Base-by-base conservation (phyloP, 2,888 invertebrate genomes). In the Arctia plantaginis region DNA sequence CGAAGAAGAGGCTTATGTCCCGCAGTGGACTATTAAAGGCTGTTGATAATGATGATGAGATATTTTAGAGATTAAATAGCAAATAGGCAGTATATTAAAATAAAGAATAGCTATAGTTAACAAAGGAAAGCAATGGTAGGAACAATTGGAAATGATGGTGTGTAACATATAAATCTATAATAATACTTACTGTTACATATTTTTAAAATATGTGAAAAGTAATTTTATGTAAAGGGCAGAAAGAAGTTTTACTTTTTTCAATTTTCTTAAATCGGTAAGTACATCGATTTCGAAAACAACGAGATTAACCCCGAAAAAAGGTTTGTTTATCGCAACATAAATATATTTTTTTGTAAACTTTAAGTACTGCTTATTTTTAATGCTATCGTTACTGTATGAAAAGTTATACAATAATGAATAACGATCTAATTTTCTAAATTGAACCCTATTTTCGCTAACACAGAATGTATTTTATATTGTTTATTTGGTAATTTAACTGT, bases 341-440 rank as follows among this genome's bases (percentile, higher is more conserved):
- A 51, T 51, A 55, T n/a, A 12, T 27, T 13, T 27, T 55, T 55
- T 27, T 27, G 3, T 10, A n/a, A 55, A 55, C 1, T n/a, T 55
- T 3, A n/a, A 27, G 15, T 15, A 59, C 3, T 39, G 10, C 3
- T 66, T 13, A 66, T 1, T n/a, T 35, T 23, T 27, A 15, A 41
- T 66, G 27, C 1, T 44, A 27, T 44, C 27, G 13, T 44, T 44
- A 30, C 27, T 44, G 27, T 30, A 62, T 55, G 65, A 44, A 72
- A 75, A 81, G 75, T 41, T 10, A 74, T 35, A 44, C 67, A 73
- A 79, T 74, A 30, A 74, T 12, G 27, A 71, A 18, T 66, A 59
- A 74, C 65, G 66, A 78, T 79, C 51, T 41, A 39, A 47, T 76
- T 74, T 66, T 51, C 64, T 75, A 77, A 69, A 76, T 72, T 76